A percentile compares a stretch with the other conserved stretches of the same genome.
Conservation (phyloP, 2,113 vertebrate genomes). For the Dipodomys stephensi region DNA sequence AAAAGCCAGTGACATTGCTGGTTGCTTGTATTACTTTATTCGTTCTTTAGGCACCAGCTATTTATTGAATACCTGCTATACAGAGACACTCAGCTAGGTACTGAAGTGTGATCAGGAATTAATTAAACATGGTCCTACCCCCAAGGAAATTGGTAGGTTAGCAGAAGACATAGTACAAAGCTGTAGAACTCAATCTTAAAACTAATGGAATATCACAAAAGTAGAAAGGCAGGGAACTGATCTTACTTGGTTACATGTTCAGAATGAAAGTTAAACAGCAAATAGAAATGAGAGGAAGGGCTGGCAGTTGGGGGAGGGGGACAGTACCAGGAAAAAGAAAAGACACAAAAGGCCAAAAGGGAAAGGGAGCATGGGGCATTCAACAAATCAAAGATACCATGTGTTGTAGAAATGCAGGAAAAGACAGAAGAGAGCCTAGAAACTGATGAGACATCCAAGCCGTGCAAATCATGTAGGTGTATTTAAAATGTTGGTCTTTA, state of each 20-base stretch:
- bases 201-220: neutral
- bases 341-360: neutral
- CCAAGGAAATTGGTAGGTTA: conserved; percentile 27
- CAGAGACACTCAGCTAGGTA: neutral
- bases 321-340: neutral
- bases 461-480: too few species aligned
- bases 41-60: conserved; percentile 27
- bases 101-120: conserved; percentile 3
- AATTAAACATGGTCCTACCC: neutral
- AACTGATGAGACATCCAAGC: neutral
- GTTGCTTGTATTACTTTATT: conserved; percentile 48
- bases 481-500: neutral
- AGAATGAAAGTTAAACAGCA: neutral
- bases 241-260: neutral
- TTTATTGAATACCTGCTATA: conserved; percentile 19
- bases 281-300: neutral
- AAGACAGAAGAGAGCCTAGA: neutral
- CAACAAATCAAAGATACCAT: neutral
- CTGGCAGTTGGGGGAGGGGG: too few species aligned
- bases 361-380: accelerated
- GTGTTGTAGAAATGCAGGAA: neutral
- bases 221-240: neutral
- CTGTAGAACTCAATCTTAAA: neutral
- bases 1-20: neutral
- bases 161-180: neutral